These are phyloP conservation scores for Epistrophe grossulariae DNA, from an alignment of 2,888 invertebrate species.

Conservation along the genomic window DNA sequence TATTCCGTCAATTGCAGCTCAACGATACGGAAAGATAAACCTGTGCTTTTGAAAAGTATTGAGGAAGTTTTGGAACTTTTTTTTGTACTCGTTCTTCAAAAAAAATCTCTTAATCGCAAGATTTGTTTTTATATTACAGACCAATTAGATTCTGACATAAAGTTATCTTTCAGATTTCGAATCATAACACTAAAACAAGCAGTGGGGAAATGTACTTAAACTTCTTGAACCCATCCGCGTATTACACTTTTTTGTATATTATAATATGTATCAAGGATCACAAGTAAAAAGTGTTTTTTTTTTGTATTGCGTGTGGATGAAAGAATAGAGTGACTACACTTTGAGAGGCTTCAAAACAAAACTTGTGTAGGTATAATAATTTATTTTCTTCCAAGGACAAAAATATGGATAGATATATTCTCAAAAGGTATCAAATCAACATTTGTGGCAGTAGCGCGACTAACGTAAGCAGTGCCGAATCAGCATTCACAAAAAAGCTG, in stretches of 20 bases:
- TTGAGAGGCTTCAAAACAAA: constrained; percentile 6
- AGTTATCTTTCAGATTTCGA: constrained; percentile 3
- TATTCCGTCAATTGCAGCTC: constrained; percentile 68
- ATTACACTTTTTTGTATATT: background rate
- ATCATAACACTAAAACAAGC: background rate
- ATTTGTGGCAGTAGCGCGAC: constrained; percentile 41
- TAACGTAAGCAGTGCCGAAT: constrained; percentile 33
- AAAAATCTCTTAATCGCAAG: constrained; percentile 8
- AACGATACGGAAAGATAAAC: constrained; percentile 70
- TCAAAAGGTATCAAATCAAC: constrained; percentile 37
- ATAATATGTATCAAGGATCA: background rate
- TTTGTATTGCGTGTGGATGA: background rate
- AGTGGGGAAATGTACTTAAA: background rate
- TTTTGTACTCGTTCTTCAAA: constrained; percentile 39
- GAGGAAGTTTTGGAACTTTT: constrained; percentile 33
- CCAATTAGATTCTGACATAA: constrained; percentile 33
- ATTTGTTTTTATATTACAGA: background rate
- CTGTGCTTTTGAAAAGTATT: constrained; percentile 35
- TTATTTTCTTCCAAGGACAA: constrained; percentile 24
- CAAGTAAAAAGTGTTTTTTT: background rate
- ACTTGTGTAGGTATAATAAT: constrained; percentile 9
- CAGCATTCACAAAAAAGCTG: constrained; percentile 30
- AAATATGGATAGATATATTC: constrained; percentile 35
- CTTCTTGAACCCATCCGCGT: background rate
- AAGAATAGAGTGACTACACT: background rate